Evolutionary conservation across 2,113 vertebrate genomes (phyloP).

Genomic region (Chamaetylas fuelleborni): DNA sequence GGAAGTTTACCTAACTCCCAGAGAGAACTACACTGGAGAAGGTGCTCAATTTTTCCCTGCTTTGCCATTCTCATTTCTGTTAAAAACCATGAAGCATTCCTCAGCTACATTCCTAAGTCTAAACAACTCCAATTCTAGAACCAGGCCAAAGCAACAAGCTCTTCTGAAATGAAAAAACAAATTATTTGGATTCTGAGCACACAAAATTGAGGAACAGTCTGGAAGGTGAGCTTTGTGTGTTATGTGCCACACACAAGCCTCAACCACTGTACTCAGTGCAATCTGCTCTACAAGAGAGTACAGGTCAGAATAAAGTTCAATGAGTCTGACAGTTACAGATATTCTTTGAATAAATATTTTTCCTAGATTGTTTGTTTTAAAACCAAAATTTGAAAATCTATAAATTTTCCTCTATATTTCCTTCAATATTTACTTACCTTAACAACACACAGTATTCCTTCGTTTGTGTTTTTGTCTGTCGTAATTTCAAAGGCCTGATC

Average conservation of each 20-base stretch:
- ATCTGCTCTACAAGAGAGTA: neutral
- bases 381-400: neutral
- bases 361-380: neutral
- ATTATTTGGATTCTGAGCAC: neutral
- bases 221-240: neutral
- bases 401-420: neutral
- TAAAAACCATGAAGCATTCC: neutral
- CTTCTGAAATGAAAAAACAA: neutral
- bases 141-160: neutral
- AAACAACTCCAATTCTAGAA: neutral
- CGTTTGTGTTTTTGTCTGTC: constrained; percentile 83
- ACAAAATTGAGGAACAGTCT: neutral
- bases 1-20: neutral
- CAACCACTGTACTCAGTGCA: too few relatives aligned
- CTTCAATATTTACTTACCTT: constrained; percentile 77
- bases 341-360: neutral
- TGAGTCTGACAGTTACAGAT: neutral
- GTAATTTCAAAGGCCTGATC: constrained; percentile 82
- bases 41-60: neutral
- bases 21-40: neutral
- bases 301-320: neutral
- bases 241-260: rapidly evolving
- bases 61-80: neutral
- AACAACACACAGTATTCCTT: constrained; percentile 79
- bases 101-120: neutral